Evolutionary conservation across 2,113 vertebrate species (phyloP).

Genomic region (Corydoras sp.): DNA sequence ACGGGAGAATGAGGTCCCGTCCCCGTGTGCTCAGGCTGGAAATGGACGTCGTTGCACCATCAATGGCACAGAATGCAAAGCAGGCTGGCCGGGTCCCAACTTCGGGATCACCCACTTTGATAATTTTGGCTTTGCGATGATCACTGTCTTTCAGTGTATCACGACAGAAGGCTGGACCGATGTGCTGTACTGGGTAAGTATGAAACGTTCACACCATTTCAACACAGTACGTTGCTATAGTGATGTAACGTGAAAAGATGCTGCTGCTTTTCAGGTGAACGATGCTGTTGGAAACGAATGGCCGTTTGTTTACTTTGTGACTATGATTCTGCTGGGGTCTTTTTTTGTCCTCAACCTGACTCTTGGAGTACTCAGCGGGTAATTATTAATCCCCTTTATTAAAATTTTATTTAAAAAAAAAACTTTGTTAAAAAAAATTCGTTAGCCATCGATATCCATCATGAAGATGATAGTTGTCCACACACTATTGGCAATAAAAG

Average conservation of each 20-base stretch:
- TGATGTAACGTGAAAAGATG: background rate
- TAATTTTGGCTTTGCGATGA: constrained; percentile 94
- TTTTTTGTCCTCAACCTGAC: constrained; percentile 97
- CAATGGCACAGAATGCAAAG: constrained; percentile 82
- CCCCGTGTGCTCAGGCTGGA: constrained; percentile 83
- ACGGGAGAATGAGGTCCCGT: constrained; percentile 73
- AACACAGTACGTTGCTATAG: no score
- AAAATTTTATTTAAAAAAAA: no score
- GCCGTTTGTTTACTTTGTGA: constrained; percentile 96
- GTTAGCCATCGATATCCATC: no score
- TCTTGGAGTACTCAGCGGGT: constrained; percentile 94
- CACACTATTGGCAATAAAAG: background rate
- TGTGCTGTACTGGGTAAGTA: constrained; percentile 90
- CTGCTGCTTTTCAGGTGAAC: constrained; percentile 74
- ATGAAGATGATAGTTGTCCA: no score
- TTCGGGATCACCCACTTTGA: constrained; percentile 95
- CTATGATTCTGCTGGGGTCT: constrained; percentile 89
- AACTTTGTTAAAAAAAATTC: no score
- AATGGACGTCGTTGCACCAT: constrained; percentile 82
- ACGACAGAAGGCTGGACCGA: constrained; percentile 96
- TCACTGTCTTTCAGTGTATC: constrained; percentile 94
- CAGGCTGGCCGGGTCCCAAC: constrained; percentile 87
- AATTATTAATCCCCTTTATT: constrained; percentile 31
- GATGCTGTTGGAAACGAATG: constrained; percentile 95
- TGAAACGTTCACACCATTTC: background rate